phyloP scores from a whole-genome alignment of 2,888 invertebrate genomes.

The Hypomecis punctinalis region DNA sequence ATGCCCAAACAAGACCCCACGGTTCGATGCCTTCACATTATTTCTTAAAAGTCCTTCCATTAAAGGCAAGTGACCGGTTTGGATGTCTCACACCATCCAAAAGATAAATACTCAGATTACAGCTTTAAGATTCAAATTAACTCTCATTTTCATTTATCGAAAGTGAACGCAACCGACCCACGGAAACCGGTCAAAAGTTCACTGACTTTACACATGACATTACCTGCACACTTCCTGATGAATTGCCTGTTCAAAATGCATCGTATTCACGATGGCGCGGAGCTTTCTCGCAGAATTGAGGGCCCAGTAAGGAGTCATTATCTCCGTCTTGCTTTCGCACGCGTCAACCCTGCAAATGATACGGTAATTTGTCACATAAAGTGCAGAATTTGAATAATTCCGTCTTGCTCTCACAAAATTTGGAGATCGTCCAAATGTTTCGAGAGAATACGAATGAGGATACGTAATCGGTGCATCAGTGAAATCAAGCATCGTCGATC shows the following conservation, averaged over 20 bases:
- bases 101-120: constrained; percentile 15
- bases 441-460: constrained; percentile 21
- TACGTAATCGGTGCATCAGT: constrained; percentile 29
- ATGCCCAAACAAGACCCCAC: neutral
- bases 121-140: constrained; percentile 10
- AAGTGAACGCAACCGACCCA: constrained; percentile 24
- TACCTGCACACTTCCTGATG: constrained; percentile 98
- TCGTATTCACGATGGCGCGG: constrained; percentile 96
- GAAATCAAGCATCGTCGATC: constrained; percentile 16
- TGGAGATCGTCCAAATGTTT: constrained; percentile 29
- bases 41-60: neutral
- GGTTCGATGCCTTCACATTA: constrained; percentile 7
- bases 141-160: constrained; percentile 31
- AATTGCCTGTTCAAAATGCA: constrained; percentile 97
- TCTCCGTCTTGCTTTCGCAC: constrained; percentile 96
- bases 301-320: constrained; percentile 97
- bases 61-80: constrained; percentile 15
- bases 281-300: constrained; percentile 96
- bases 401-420: constrained; percentile 15
- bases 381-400: constrained; percentile 15
- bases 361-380: constrained; percentile 24
- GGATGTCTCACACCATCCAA: constrained; percentile 7
- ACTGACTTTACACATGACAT: constrained; percentile 23
- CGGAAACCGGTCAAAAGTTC: constrained; percentile 26
- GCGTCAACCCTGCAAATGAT: constrained; percentile 89